Evolutionary conservation across 2,797 vertebrate genomes (phyloP).

Genomic region (Cuniculus paca): DNA sequence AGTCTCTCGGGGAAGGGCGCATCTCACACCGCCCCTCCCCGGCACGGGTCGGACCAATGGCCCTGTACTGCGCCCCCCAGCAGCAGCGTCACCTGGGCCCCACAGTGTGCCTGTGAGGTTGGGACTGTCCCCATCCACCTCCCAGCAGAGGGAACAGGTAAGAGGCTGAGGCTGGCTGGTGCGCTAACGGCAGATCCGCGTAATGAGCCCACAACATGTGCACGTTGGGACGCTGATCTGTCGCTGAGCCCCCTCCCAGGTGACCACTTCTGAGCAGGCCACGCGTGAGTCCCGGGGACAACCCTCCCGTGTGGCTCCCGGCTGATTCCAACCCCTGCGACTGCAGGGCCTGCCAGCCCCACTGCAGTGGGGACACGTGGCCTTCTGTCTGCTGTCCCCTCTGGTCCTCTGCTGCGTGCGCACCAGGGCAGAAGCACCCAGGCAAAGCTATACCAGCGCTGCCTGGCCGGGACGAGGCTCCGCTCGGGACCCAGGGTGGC

Average conservation of each 20-base stretch:
- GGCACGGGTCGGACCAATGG: too few species aligned
- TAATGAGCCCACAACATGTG: accelerated
- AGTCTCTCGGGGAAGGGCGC: too few species aligned
- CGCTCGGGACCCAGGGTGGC: not conserved
- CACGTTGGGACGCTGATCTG: too few species aligned
- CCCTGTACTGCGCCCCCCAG: not conserved
- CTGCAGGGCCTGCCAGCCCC: not conserved
- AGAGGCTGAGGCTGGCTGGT: not conserved
- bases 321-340: not conserved
- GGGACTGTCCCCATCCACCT: too few species aligned
- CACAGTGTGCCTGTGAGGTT: not conserved
- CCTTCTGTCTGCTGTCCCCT: not conserved
- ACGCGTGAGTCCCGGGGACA: not conserved
- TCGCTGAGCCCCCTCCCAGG: not conserved
- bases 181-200: not conserved
- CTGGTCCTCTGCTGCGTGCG: not conserved
- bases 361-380: not conserved
- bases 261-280: not conserved
- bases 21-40: too few species aligned
- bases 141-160: not conserved
- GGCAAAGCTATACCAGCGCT: not conserved
- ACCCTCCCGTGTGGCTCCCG: not conserved
- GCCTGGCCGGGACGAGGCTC: not conserved
- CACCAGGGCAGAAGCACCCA: not conserved
- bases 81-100: too few species aligned